Percentiles rank a stretch among this genome's conserved stretches.
These are phyloP conservation scores for Parotia lawesii DNA, from an alignment of 2,113 vertebrate species.

Conservation along the genomic window DNA sequence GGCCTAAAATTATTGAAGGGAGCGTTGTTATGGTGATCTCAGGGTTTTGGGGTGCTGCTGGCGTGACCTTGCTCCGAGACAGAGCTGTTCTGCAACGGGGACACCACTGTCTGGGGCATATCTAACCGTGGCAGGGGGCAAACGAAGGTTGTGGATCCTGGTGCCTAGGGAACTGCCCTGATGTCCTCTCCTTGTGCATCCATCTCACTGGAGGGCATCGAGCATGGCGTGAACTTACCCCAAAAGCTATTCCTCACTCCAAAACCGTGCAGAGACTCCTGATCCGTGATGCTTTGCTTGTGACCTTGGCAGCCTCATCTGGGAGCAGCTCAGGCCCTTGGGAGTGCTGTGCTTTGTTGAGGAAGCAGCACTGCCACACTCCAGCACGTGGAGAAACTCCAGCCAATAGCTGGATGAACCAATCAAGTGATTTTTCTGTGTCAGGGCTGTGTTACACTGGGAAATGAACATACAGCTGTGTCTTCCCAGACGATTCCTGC, in stretches of 20 bases:
- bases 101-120: neutral
- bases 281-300: rapidly evolving
- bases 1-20: neutral
- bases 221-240: neutral
- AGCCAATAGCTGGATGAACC: neutral
- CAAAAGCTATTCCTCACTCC: neutral
- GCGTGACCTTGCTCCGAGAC: neutral
- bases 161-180: neutral
- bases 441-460: neutral
- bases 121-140: neutral
- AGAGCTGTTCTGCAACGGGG: neutral
- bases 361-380: neutral
- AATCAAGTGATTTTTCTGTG: neutral
- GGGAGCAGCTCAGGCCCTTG: neutral
- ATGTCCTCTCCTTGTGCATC: neutral
- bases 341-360: neutral
- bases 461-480: neutral
- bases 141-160: neutral
- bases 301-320: neutral
- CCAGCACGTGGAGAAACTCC: neutral
- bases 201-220: rapidly evolving
- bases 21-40: neutral
- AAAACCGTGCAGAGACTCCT: neutral
- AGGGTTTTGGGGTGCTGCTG: neutral
- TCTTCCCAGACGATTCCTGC: neutral